Base-by-base conservation (phyloP, 1,140 invertebrate genomes). In the Macrocentrus cingulum region DNA sequence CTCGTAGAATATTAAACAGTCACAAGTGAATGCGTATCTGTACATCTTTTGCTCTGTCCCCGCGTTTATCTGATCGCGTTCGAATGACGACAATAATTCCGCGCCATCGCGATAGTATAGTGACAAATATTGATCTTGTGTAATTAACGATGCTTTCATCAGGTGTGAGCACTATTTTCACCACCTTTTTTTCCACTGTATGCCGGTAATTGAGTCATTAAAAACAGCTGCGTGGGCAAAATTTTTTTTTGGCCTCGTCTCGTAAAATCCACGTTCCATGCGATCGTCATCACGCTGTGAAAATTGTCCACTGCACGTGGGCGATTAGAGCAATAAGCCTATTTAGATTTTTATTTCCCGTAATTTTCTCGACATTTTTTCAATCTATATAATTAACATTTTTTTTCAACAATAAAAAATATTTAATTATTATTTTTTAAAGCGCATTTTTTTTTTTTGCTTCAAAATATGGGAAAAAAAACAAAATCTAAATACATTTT, bases 181-280 rank as follows among this genome's bases (percentile, higher is more conserved):
- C 8, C 15, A 3, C 15, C 36, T 39, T 8, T 39, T 39, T 15
- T 39, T 8, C n/a, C 7, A 39, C 4, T 39, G 36, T n/a, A 39
- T 39, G 36, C 4, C 11, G 13, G 36, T 39, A 39, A 39, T 39
- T n/a, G 36, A 39, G 36, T 39, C 36, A 39, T 39, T 39, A 39
- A 39, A 39, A 39, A 13, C 36, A 39, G 36, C 36, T 13, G 36
- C 36, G 36, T 39, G 36, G 36, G 36, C 36, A 13, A 39, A 15
- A 39, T 8, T 39, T 39, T 39, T 39, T 15, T n/a, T 13, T 5
- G 4, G 8, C 15, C 36, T 39, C 13, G 13, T n/a, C 8, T 39
- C 36, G 36, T 39, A 39, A 39, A 39, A 39, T 39, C 36, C 36
- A 13, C 8, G 8, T n/a, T n/a, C n/a, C n/a, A n/a, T n/a, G n/a